A percentile compares a stretch with the other conserved stretches of the same genome.
Evolutionary conservation across 92 coral and sea anemone genomes (phyloP).

Genomic region (Epizoanthus rinbou): DNA sequence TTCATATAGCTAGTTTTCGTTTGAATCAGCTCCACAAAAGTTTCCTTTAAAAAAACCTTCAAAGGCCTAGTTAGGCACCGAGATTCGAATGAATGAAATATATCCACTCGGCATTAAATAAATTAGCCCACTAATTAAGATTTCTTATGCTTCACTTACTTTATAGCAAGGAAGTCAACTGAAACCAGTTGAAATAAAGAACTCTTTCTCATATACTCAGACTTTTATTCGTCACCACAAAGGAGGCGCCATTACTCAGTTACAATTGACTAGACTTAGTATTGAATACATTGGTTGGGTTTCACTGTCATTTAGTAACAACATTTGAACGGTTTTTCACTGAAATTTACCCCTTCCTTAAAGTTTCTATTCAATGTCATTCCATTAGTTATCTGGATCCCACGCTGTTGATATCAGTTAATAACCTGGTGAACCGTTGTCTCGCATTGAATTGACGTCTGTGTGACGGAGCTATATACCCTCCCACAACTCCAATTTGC

Average conservation of each 20-base stretch:
- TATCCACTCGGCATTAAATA: background rate
- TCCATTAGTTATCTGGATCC: background rate
- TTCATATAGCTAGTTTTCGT: background rate
- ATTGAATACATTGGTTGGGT: background rate
- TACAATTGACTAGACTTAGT: background rate
- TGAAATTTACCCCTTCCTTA: background rate
- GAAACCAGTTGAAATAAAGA: background rate
- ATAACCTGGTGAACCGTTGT: background rate
- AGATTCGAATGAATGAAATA: background rate
- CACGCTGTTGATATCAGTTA: background rate
- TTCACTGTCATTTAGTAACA: background rate
- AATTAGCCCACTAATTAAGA: background rate
- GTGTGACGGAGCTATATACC: background rate
- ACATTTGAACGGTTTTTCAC: background rate
- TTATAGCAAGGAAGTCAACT: background rate
- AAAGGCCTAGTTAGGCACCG: background rate
- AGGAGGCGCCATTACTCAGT: background rate
- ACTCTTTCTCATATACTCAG: background rate
- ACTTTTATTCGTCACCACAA: background rate
- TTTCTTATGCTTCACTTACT: background rate
- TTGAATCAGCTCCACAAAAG: background rate
- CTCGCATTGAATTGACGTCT: constrained; percentile 17
- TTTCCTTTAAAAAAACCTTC: background rate
- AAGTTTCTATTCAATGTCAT: background rate
- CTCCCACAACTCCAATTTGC: constrained; percentile 11